Evolutionary conservation across 2,888 invertebrate species (phyloP).

Genomic region (Dasypogon diadema): DNA sequence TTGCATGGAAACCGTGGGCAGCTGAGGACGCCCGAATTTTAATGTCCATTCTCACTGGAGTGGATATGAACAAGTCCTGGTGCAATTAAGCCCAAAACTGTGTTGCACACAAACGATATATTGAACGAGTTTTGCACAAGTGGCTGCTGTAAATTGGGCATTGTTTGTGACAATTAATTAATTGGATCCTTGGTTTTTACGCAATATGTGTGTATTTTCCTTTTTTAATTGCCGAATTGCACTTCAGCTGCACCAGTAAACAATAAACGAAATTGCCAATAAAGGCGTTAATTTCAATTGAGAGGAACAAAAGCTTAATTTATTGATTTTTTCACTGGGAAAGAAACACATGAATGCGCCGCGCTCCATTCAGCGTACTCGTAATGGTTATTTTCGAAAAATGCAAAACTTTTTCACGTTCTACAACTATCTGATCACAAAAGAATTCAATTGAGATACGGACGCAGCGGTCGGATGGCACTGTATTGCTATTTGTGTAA

Average conservation of each 20-base stretch:
- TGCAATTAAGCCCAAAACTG: constrained; percentile 32
- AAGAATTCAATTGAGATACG: no score
- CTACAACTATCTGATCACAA: no score
- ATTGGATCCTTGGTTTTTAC: constrained; percentile 9
- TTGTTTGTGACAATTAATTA: constrained; percentile 23
- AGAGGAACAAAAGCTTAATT: neutral
- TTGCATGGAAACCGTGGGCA: constrained; percentile 32
- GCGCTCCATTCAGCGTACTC: no score
- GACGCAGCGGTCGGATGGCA: no score
- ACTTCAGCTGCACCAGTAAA: neutral
- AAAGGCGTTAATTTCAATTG: neutral
- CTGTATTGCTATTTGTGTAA: no score
- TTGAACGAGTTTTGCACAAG: neutral
- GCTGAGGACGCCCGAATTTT: constrained; percentile 24
- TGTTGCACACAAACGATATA: neutral
- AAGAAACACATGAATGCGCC: no score
- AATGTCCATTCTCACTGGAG: constrained; percentile 36
- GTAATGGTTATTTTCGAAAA: no score
- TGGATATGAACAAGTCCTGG: constrained; percentile 14
- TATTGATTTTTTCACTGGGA: neutral
- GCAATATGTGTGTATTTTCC: neutral
- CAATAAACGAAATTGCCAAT: constrained; percentile 3
- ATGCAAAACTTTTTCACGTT: no score
- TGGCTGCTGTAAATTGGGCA: constrained; percentile 18
- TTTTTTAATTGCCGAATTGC: neutral